These are phyloP conservation scores for Bagarius yarrelli DNA, from an alignment of 2,113 vertebrate genomes.

Conservation along the genomic window DNA sequence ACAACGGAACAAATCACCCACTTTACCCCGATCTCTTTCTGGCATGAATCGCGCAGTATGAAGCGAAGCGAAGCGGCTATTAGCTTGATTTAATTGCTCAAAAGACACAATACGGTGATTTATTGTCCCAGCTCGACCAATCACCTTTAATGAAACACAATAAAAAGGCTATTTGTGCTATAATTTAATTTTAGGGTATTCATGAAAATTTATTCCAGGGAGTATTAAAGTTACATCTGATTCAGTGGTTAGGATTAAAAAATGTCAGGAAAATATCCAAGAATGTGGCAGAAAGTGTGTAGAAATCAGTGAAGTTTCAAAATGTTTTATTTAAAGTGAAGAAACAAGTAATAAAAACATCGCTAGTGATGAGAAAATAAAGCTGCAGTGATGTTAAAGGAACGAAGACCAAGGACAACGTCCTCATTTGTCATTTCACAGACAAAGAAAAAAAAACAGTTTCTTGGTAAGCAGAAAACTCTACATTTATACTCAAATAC, in stretches of 20 bases:
- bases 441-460: neutral
- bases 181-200: conserved; percentile 21
- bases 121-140: conserved; percentile 26
- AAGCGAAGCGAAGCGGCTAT: conserved; percentile 38
- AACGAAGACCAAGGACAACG: neutral
- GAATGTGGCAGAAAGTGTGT: no score
- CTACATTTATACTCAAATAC: no score
- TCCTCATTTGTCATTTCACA: neutral
- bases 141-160: conserved; percentile 37
- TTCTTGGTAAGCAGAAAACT: no score
- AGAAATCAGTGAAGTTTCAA: neutral
- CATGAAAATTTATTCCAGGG: neutral
- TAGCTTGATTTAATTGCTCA: conserved; percentile 41
- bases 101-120: conserved; percentile 36
- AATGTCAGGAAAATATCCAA: no score
- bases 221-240: conserved; percentile 12
- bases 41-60: conserved; percentile 39
- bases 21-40: conserved; percentile 38
- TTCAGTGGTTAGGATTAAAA: neutral
- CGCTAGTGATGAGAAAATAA: no score
- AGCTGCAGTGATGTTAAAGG: neutral
- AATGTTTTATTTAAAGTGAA: neutral
- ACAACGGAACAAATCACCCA: conserved; percentile 37
- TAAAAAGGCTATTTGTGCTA: conserved; percentile 25
- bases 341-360: no score